Percentiles rank a stretch among this genome's conserved stretches.
Conservation (phyloP, 2,888 invertebrate genomes). For the Litoditis marina region DNA sequence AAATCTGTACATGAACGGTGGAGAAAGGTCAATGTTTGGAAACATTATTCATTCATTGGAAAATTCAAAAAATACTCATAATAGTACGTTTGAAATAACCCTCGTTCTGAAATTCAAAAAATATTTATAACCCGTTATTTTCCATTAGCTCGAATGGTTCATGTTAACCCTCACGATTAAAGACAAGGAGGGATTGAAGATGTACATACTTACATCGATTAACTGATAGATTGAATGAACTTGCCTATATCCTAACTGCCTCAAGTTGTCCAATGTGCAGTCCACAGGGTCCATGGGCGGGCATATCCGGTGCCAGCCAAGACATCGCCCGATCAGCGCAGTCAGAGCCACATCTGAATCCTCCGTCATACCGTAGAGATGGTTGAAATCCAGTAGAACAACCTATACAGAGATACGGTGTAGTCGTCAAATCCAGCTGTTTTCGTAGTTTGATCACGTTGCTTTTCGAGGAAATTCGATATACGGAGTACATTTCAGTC, state of each 20-base stretch:
- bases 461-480: no score
- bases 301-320: slow-evolving; percentile 17
- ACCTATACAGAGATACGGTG: slow-evolving; percentile 7
- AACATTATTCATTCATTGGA: neutral
- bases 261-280: slow-evolving; percentile 9
- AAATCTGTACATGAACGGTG: no score
- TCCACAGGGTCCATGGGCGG: slow-evolving; percentile 16
- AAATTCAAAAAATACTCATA: neutral
- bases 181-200: no score
- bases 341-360: neutral
- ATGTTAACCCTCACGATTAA: no score
- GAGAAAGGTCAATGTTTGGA: neutral
- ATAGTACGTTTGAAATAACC: neutral
- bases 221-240: slow-evolving; percentile 4
- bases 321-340: slow-evolving; percentile 1
- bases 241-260: slow-evolving; percentile 6
- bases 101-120: no score
- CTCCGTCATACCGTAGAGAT: slow-evolving; percentile 20
- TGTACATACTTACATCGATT: slow-evolving; percentile 6
- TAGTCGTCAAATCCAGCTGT: neutral
- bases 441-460: no score
- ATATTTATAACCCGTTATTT: no score
- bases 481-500: no score
- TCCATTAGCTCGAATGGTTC: no score
- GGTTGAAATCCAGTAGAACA: slow-evolving; percentile 33